These are phyloP conservation scores for Trachymyrmex cornetzi DNA, from an alignment of 1,140 invertebrate genomes.

Conservation along the genomic window DNA sequence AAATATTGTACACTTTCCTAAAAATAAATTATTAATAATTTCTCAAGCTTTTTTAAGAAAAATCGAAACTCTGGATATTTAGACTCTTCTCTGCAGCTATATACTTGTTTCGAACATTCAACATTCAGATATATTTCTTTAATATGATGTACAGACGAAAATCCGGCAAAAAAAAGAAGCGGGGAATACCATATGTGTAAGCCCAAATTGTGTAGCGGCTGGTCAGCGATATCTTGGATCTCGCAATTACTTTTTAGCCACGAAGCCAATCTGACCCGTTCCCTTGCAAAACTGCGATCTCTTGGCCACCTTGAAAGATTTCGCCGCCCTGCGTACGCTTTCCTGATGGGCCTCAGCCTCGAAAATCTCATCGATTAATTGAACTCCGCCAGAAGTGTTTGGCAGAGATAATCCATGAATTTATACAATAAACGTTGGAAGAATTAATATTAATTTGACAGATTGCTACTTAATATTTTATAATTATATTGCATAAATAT, in stretches of 20 bases:
- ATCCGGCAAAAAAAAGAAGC: slow-evolving; percentile 6
- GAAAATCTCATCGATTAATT: neutral
- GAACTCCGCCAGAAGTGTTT: neutral
- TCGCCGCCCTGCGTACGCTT: neutral
- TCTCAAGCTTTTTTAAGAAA: too few species aligned
- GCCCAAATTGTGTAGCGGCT: slow-evolving; percentile 34
- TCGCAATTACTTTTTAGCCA: slow-evolving; percentile 54
- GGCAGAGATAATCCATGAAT: neutral
- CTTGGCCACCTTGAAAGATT: neutral
- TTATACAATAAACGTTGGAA: neutral
- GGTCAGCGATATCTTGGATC: slow-evolving; percentile 36
- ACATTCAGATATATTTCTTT: neutral
- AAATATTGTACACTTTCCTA: neutral
- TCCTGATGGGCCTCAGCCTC: neutral
- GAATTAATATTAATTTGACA: neutral
- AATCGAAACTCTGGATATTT: too few species aligned
- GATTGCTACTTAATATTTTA: too few species aligned
- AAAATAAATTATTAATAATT: too few species aligned
- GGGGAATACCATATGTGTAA: neutral
- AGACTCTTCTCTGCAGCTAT: neutral
- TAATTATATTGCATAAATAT: neutral
- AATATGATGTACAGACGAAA: slow-evolving; percentile 11
- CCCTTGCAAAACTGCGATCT: slow-evolving; percentile 26
- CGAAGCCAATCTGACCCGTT: slow-evolving; percentile 27
- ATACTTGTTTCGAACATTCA: neutral